Percentiles rank a stretch among this genome's conserved stretches.
Conservation (phyloP, 2,113 vertebrate genomes). For the Lepisosteus osseus region DNA sequence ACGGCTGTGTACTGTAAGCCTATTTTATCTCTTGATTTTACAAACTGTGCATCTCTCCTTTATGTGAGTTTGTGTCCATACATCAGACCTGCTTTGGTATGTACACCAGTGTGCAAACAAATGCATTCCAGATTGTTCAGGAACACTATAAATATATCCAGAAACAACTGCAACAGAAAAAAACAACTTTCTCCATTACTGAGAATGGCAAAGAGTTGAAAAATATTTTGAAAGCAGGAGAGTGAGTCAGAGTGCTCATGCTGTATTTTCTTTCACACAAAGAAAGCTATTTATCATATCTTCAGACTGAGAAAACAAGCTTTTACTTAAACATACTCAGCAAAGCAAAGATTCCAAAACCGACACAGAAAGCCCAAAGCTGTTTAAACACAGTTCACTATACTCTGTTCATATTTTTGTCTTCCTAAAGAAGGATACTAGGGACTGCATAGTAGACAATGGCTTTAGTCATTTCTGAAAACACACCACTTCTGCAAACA, state of each 20-base stretch:
- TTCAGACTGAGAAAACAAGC: neutral
- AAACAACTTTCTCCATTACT: conserved; percentile 10
- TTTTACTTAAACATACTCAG: neutral
- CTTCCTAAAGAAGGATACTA: conserved; percentile 14
- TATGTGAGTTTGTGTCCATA: neutral
- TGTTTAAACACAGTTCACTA: conserved; percentile 40
- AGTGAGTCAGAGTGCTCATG: too few species aligned
- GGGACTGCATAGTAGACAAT: conserved; percentile 40
- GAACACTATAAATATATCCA: conserved; percentile 52
- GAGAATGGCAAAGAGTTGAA: too few species aligned
- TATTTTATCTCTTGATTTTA: neutral
- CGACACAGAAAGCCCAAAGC: neutral
- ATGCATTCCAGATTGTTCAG: conserved; percentile 11
- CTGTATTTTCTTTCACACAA: conserved; percentile 2
- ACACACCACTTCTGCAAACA: conserved; percentile 19
- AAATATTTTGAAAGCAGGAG: too few species aligned
- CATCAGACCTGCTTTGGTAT: neutral
- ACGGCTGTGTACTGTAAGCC: neutral
- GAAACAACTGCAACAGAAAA: conserved; percentile 20
- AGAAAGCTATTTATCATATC: neutral
- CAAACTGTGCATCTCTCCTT: neutral
- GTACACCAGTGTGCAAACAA: neutral
- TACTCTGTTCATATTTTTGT: conserved; percentile 34
- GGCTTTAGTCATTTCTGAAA: conserved; percentile 55
- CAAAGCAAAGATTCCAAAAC: neutral